Evolutionary conservation across 2,113 vertebrate species (phyloP).

Genomic region (Peromyscus polionotus): DNA sequence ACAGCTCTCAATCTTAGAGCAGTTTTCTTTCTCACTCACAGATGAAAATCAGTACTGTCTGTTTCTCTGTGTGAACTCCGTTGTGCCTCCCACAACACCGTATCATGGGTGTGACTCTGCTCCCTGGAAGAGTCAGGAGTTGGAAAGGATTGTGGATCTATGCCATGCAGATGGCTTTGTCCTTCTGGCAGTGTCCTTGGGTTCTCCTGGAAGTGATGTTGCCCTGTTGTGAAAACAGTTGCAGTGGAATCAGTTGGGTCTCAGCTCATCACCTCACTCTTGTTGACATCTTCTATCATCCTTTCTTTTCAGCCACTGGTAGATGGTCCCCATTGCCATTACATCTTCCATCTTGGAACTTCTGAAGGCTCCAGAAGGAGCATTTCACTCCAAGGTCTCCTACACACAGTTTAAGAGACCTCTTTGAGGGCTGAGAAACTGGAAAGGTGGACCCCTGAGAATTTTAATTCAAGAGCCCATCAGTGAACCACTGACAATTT

Average conservation of each 20-base stretch:
- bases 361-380: background rate
- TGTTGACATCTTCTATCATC: no score
- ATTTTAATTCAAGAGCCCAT: background rate
- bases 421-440: background rate
- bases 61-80: no score
- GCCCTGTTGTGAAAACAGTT: background rate
- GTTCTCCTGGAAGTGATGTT: background rate
- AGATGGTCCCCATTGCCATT: no score
- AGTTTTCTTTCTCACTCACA: background rate
- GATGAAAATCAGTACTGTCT: background rate
- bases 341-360: background rate
- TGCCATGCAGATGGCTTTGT: no score
- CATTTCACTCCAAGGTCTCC: background rate
- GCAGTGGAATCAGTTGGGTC: background rate
- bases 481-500: rapidly evolving
- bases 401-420: background rate
- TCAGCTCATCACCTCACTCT: rapidly evolving
- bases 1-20: background rate
- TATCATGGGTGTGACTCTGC: background rate
- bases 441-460: background rate
- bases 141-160: background rate
- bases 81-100: background rate
- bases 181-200: background rate
- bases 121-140: no score
- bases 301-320: rapidly evolving